Evolutionary conservation across 2,797 vertebrate species (phyloP), one percentile per base, ranked within the genome.

Genomic region (Agapornis canus): DNA sequence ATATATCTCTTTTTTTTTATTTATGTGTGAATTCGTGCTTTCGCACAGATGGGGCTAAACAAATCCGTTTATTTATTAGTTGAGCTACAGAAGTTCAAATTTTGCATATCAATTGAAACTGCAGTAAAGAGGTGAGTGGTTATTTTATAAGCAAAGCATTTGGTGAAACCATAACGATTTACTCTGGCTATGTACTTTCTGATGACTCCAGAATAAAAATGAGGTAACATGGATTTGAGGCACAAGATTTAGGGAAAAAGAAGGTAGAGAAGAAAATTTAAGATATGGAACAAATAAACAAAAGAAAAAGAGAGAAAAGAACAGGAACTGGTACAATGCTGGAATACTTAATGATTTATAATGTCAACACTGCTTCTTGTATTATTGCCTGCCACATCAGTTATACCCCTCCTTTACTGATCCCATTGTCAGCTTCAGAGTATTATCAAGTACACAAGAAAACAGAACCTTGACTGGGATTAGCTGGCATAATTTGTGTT

Each of bases 21-120:
- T 10, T 23, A 26, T 16, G 13, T 54, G 43, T 68, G 52, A 89
- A 84, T 89, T 75, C 82, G 8, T 90, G 48, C 88, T 92, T 95
- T 95, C 73, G 76, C 76, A 68, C 19, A 82, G 66, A 92, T 31
- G 37, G 25, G 59, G 42, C 42, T 90, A 88, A 92, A 84, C 17
- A 84, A 79, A 75, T 92, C 2, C 0, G 19, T 88, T 79, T 92
- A 23, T 82, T 91, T 85, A 86, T 78, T 92, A 84, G 66, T n/a
- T 86, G 43, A 92, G 64, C 35, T 60, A 71, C 31, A 83, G 10
- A 57, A 76, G 25, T 70, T 64, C 17, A 29, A 81, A 89, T 90
- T 92, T 93, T 93, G 59, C 71, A 70, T 86, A 86, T 78, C 72
- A 79, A 61, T 57, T 93, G 79, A 92, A 92, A 29, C 11, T 13